Conservation (phyloP, 2,113 vertebrate genomes). For the Syngnathus scovelli region DNA sequence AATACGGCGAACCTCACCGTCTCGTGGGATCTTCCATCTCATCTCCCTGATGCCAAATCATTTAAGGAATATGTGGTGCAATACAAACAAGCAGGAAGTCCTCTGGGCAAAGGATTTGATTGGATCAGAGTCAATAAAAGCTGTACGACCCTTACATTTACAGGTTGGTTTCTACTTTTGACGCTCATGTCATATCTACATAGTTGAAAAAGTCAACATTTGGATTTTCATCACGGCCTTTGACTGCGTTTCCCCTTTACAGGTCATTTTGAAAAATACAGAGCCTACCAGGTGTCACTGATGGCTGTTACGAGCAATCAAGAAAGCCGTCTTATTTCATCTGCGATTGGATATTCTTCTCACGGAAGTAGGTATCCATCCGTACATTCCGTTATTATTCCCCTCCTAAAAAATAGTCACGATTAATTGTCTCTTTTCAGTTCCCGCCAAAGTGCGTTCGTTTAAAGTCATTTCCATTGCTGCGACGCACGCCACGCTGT, state of each 20-base stretch:
- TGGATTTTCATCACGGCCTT: background rate
- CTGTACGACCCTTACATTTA: conserved; percentile 25
- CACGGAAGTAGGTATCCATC: conserved; percentile 51
- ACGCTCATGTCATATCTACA: background rate
- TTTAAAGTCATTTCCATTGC: conserved; percentile 33
- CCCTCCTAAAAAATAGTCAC: background rate
- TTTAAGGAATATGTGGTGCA: conserved; percentile 65
- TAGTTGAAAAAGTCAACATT: background rate
- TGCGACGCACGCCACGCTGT: conserved; percentile 39
- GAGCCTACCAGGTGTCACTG: conserved; percentile 60
- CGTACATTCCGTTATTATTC: background rate
- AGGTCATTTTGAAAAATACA: conserved; percentile 62
- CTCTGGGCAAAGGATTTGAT: conserved; percentile 34
- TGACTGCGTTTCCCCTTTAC: conserved; percentile 55
- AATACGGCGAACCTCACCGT: conserved; percentile 40
- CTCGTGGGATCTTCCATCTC: conserved; percentile 44
- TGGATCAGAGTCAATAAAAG: conserved; percentile 61
- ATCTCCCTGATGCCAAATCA: background rate
- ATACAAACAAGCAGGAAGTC: conserved; percentile 44
- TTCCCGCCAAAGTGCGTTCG: conserved; percentile 41
- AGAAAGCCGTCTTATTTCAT: conserved; percentile 25
- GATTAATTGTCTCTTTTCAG: conserved; percentile 37
- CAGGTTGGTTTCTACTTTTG: conserved; percentile 46
- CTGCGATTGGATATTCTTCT: conserved; percentile 42
- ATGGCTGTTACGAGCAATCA: conserved; percentile 32